Evolutionary conservation across 2,888 invertebrate genomes (phyloP), one percentile per base, ranked within the genome.

Genomic region (Protonemura montana): DNA sequence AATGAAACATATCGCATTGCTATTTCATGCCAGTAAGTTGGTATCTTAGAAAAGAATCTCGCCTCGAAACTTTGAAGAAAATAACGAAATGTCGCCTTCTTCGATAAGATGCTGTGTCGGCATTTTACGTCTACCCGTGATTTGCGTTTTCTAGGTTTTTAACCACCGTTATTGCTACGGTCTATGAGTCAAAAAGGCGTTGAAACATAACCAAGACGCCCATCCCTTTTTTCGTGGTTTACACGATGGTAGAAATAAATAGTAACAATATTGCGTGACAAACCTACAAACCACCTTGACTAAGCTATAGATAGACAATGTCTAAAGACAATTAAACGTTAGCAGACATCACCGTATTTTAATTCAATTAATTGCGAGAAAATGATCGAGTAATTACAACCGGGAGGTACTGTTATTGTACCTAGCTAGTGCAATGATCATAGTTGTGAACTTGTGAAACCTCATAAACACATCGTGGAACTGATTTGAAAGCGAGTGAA

Each of bases 161-260:
- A 59, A 59, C 21, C 59, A 59, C 59, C 59, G 59, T 59, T 59
- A 59, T 10, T 59, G 59, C 21, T 21, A 59, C 21, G 59, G 59
- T 59, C 59, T 59, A 59, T 59, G 59, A 59, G 59, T 59, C 59
- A 59, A 59, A 59, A 59, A 59, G 59, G 59, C 59, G 59, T 59
- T 21, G 59, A 59, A 21, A 21, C 59, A 59, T 59, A 59, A 7
- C 13, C 7, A 16, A 21, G 59, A 16, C 59, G 59, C 59, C 59
- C 59, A 59, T 59, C 59, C 59, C 59, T 59, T 59, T 59, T 59
- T 59, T 59, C 41, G 59, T 10, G 13, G 21, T 59, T 21, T 59
- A 16, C 21, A n/a, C n/a, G n/a, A 59, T 59, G 13, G 59, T 10
- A 21, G 21, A 59, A 35, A 35, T 35, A 35, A 59, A 59, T 59